Base-by-base conservation (phyloP, 2,113 vertebrate genomes). In the Monopterus albus region DNA sequence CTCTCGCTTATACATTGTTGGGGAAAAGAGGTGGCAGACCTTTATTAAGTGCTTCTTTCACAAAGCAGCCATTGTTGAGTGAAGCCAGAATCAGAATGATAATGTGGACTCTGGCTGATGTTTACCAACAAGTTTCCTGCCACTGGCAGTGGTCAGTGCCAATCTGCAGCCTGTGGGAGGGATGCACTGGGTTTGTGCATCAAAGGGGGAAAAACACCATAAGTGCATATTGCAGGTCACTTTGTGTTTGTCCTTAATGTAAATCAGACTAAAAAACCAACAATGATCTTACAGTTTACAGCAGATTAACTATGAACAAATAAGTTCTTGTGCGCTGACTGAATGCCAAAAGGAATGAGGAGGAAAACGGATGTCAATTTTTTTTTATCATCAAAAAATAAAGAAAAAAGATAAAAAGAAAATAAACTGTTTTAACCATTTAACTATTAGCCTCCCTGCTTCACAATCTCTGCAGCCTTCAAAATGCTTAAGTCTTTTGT, bases 11-110 rank as follows among this genome's bases (percentile, higher is more conserved):
- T 50, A 88, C 87, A 90, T 81, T 86, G 94, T 94, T 95, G 93
- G 94, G 93, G 94, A 94, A 94, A 94, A 93, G 91, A 93, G 93
- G 93, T 92, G 82, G 84, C 82, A 80, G 94, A 95, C 94, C 94
- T 94, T 94, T 94, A 90, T 96, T 94, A 95, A 95, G 95, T 93
- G 91, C 91, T 89, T 89, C 91, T 81, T 84, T 93, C 92, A 97
- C 96, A 97, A 96, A 96, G 92, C 94, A 90, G 91, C 94, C 93
- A 96, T 96, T 97, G 96, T 96, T 89, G 85, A 83, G 72, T 86
- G 89, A 90, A 89, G 88, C 81, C 87, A 86, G 82, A 89, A 87
- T 87, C 89, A 80, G 94, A 93, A 94, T 94, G 90, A 95, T 95
- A 96, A 96, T 93, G 92, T 93, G 92, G 90, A 92, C 87, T 88